These are phyloP conservation scores for Platyscapa corneri DNA, from an alignment of 1,140 invertebrate species.

Conservation along the genomic window DNA sequence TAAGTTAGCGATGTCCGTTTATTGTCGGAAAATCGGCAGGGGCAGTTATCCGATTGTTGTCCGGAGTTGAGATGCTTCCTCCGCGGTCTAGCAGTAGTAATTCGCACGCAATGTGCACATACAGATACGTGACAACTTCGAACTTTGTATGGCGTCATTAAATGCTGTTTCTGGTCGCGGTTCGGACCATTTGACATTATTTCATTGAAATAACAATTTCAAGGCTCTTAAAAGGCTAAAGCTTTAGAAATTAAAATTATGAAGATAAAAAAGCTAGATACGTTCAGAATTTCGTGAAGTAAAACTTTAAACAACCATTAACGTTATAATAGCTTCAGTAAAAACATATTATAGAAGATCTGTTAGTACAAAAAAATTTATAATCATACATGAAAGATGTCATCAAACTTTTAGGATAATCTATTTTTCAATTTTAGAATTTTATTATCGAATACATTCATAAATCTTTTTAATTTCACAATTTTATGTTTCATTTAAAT, in stretches of 20 bases:
- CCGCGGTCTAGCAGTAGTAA: constrained; percentile 20
- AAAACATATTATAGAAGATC: not conserved
- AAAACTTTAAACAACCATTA: not conserved
- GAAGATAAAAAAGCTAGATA: not conserved
- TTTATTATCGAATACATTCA: not conserved
- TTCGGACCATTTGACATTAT: constrained; percentile 9
- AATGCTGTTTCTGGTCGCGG: not conserved
- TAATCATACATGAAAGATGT: not conserved
- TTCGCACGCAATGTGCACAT: constrained; percentile 21
- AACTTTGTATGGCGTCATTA: constrained; percentile 30
- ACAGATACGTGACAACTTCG: constrained; percentile 17
- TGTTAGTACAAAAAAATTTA: not conserved
- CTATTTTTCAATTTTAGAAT: not conserved
- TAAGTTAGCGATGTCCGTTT: constrained; percentile 42
- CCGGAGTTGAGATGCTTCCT: constrained; percentile 33
- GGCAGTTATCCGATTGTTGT: constrained; percentile 50
- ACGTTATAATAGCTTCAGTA: not conserved
- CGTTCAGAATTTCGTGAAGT: not conserved
- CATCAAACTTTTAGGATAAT: not conserved
- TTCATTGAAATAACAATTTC: not conserved
- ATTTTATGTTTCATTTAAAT: too few species aligned
- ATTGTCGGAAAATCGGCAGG: constrained; percentile 47
- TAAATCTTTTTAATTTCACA: not conserved
- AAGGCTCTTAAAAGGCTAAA: not conserved
- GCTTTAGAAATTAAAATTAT: not conserved